These are phyloP conservation scores for Cheirogaleus major DNA, from an alignment of 2,797 vertebrate species.

Conservation along the genomic window DNA sequence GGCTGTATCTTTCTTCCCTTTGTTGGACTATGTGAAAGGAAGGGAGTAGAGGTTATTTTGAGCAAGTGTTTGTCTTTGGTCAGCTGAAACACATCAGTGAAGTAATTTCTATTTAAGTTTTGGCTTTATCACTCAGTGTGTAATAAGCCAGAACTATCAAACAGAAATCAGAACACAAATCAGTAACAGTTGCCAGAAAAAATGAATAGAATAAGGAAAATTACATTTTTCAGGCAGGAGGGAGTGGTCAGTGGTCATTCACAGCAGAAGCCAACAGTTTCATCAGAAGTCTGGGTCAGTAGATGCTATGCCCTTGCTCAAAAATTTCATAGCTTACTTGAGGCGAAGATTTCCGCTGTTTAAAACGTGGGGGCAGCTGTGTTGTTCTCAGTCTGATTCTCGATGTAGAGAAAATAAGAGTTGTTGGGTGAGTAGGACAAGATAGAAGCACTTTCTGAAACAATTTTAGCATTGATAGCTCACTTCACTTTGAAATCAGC, in stretches of 20 bases:
- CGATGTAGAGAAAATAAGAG: not conserved
- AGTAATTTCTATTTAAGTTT: slow-evolving; percentile 88
- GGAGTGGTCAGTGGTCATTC: not conserved
- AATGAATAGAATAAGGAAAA: not conserved
- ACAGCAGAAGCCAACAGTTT: not conserved
- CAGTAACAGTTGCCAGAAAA: slow-evolving; percentile 62
- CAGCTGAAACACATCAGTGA: slow-evolving; percentile 86
- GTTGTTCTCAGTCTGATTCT: not conserved
- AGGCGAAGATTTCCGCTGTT: not conserved
- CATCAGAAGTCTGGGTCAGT: not conserved
- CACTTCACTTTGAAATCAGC: slow-evolving; percentile 41
- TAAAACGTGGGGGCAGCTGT: not conserved
- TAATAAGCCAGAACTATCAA: slow-evolving; percentile 84
- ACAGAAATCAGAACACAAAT: slow-evolving; percentile 84
- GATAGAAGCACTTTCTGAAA: not conserved
- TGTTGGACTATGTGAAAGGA: slow-evolving; percentile 78
- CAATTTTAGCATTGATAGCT: slow-evolving; percentile 13
- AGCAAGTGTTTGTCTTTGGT: slow-evolving; percentile 81
- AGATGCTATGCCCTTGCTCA: not conserved
- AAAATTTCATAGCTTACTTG: not conserved
- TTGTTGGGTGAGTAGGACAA: not conserved
- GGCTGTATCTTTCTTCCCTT: slow-evolving; percentile 72
- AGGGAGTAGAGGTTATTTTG: slow-evolving; percentile 79
- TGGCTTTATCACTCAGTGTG: slow-evolving; percentile 83
- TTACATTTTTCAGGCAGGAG: not conserved